Evolutionary conservation across 92 coral and sea anemone genomes (phyloP).

Genomic region (Galaxea fascicularis): DNA sequence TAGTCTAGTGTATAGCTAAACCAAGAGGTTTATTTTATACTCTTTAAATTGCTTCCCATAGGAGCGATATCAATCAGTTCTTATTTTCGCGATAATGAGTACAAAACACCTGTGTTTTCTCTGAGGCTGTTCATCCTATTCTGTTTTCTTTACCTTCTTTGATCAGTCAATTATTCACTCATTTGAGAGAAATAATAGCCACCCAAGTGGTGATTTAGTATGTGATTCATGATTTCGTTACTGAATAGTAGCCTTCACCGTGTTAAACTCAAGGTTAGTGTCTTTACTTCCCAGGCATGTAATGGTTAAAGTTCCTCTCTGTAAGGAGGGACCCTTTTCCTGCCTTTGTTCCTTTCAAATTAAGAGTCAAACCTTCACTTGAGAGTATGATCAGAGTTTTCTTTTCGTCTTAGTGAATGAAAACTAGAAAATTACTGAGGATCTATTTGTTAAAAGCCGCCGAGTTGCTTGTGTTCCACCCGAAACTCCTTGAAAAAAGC

Average conservation of each 20-base stretch:
- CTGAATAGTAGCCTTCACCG: neutral
- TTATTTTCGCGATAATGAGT: neutral
- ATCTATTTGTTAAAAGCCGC: no score
- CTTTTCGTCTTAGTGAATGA: no score
- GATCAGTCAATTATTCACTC: neutral
- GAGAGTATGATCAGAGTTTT: no score
- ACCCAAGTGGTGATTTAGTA: neutral
- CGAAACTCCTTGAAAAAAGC: no score
- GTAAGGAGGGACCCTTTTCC: no score
- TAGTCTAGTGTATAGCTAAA: neutral
- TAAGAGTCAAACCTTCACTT: no score
- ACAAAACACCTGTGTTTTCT: slow-evolving; percentile 28
- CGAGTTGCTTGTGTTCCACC: no score
- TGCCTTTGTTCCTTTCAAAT: no score
- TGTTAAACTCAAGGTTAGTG: neutral
- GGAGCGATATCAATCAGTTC: neutral
- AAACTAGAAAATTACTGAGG: no score
- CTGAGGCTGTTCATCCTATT: neutral
- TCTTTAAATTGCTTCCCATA: neutral
- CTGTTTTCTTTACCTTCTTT: neutral
- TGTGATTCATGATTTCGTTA: neutral
- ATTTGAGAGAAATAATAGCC: neutral
- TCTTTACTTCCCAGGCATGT: neutral
- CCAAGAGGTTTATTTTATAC: neutral
- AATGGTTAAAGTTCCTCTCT: neutral